Evolutionary conservation across 2,888 invertebrate species (phyloP).

Genomic region (Plutella xylostella): DNA sequence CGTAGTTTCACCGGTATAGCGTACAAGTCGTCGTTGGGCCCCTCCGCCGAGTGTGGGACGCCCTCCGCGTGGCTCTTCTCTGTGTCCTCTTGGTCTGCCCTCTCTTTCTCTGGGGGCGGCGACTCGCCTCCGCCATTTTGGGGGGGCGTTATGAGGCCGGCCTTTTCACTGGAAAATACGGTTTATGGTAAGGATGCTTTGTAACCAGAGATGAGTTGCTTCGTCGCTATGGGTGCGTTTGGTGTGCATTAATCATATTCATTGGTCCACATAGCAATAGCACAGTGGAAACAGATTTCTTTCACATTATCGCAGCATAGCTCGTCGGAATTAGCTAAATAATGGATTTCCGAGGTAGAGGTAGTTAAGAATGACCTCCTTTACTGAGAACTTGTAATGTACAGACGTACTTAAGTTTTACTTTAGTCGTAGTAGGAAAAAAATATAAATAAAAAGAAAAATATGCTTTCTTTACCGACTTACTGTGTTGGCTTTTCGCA

Average conservation of each 20-base stretch:
- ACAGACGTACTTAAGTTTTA: background rate
- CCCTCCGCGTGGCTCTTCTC: constrained; percentile 50
- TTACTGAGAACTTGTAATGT: background rate
- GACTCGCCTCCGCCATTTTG: constrained; percentile 61
- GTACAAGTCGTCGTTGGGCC: constrained; percentile 80
- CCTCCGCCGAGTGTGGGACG: constrained; percentile 77
- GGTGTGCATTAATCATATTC: too few relatives aligned
- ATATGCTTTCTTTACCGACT: background rate
- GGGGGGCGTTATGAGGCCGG: constrained; percentile 49
- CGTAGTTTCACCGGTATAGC: constrained; percentile 80
- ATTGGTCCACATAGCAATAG: too few relatives aligned
- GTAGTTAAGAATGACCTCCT: too few relatives aligned
- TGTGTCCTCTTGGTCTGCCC: constrained; percentile 71
- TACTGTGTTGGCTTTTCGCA: too few relatives aligned
- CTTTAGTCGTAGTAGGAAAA: background rate
- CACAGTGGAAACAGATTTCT: too few relatives aligned
- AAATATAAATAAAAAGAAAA: constrained; percentile 4
- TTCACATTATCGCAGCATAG: too few relatives aligned
- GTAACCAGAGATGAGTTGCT: too few relatives aligned
- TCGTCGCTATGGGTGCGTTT: too few relatives aligned
- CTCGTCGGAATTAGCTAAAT: too few relatives aligned
- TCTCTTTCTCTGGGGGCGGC: constrained; percentile 63
- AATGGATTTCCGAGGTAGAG: too few relatives aligned
- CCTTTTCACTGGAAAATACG: constrained; percentile 59
- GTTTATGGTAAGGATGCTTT: too few relatives aligned